phyloP scores from a whole-genome alignment of 2,113 vertebrate genomes.

The Phaethon lepturus region DNA sequence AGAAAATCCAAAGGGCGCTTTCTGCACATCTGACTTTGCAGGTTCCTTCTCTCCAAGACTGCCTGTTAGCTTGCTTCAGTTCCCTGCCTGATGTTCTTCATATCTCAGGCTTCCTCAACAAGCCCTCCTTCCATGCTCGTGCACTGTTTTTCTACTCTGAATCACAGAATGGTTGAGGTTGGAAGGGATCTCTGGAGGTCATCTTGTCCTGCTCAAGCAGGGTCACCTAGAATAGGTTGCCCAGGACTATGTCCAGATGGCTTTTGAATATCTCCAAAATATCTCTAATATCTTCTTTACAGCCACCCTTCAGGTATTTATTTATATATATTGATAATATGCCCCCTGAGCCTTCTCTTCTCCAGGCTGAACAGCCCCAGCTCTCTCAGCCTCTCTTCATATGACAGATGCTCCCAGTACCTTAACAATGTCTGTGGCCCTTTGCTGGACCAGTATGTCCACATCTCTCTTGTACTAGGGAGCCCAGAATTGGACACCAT shows the following conservation, averaged over 20 bases:
- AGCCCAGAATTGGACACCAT: background rate
- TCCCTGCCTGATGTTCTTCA: background rate
- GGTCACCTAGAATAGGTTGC: background rate
- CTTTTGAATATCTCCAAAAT: background rate
- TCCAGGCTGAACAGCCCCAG: background rate
- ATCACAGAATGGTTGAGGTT: background rate
- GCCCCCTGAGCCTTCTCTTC: background rate
- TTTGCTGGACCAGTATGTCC: background rate
- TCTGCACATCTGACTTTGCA: background rate
- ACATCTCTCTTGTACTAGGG: background rate
- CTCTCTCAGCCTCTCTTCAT: background rate
- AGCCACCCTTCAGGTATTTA: background rate
- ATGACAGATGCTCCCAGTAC: background rate
- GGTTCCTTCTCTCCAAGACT: background rate
- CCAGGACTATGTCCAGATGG: background rate
- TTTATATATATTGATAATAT: background rate
- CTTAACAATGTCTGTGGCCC: background rate
- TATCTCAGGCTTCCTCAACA: background rate
- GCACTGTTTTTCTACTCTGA: background rate
- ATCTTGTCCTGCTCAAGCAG: background rate
- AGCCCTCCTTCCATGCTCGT: background rate
- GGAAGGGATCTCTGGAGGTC: background rate
- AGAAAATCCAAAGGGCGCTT: accelerated
- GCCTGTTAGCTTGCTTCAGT: background rate
- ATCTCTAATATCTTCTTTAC: background rate